These are phyloP conservation scores for Morus bassanus DNA, from an alignment of 2,797 vertebrate genomes.

Conservation along the genomic window DNA sequence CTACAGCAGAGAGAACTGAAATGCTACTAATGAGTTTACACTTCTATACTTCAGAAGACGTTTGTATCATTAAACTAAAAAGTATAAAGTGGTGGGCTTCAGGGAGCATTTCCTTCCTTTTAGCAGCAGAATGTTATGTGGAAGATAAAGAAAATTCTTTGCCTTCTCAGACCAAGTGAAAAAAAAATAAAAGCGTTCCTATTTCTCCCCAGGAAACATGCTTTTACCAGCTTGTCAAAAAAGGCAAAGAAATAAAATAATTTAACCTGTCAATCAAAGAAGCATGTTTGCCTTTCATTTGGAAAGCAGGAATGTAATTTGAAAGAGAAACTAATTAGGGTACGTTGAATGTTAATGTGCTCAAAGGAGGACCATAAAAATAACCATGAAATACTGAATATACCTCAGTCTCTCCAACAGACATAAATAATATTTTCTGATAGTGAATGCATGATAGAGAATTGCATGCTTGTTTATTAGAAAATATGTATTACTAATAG, in stretches of 20 bases:
- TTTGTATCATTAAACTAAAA: slow-evolving; percentile 4
- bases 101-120: not conserved
- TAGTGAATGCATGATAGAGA: not conserved
- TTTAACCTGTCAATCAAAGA: not conserved
- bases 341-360: not conserved
- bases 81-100: not conserved
- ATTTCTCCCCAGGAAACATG: not conserved
- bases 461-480: not conserved
- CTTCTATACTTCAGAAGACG: not conserved
- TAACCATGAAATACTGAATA: not conserved
- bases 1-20: not conserved
- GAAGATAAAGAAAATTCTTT: not conserved
- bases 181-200: not conserved
- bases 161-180: not conserved
- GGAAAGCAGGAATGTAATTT: not conserved
- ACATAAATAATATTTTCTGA: not conserved
- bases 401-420: not conserved
- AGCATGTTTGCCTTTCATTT: not conserved
- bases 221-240: not conserved
- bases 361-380: not conserved
- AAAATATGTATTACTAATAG: not conserved
- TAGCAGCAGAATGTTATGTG: not conserved
- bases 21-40: not conserved
- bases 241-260: not conserved
- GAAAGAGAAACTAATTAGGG: not conserved